These are phyloP conservation scores for Scelioninae gen. 1 DNA, from an alignment of 2,888 invertebrate species.

Conservation along the genomic window DNA sequence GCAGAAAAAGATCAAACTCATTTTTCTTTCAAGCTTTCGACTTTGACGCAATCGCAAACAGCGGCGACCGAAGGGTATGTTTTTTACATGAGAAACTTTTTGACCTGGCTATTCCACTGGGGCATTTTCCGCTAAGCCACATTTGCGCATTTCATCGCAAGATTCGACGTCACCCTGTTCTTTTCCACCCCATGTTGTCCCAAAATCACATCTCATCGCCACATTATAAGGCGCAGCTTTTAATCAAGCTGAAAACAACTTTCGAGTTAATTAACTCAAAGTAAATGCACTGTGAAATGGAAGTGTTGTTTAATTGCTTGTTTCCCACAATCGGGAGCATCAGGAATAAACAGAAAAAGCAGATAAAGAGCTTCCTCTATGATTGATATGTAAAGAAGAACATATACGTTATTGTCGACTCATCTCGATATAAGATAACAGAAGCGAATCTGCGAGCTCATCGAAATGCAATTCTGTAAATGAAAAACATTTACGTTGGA, in stretches of 20 bases:
- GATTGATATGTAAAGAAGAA: slow-evolving; percentile 30
- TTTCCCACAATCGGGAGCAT: neutral
- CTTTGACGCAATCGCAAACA: slow-evolving; percentile 18
- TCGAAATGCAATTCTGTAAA: slow-evolving; percentile 18
- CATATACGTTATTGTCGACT: slow-evolving; percentile 25
- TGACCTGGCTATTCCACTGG: neutral
- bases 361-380: slow-evolving; percentile 25
- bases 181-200: neutral
- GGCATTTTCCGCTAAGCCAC: neutral
- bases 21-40: slow-evolving; percentile 25
- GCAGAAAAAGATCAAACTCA: slow-evolving; percentile 27
- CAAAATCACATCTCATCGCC: slow-evolving; percentile 1
- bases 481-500: slow-evolving; percentile 25
- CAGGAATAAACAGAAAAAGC: slow-evolving; percentile 15
- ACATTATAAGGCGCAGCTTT: slow-evolving; percentile 1
- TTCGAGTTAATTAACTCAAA: neutral
- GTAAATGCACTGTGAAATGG: neutral
- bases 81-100: slow-evolving; percentile 21
- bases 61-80: slow-evolving; percentile 8
- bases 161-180: neutral
- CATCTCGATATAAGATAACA: slow-evolving; percentile 27
- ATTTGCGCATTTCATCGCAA: slow-evolving; percentile 5
- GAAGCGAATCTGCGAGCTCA: slow-evolving; percentile 14
- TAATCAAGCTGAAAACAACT: neutral
- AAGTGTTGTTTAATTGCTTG: neutral